Evolutionary conservation across 1,140 invertebrate species (phyloP).

Genomic region (Drosophila nebulosa): DNA sequence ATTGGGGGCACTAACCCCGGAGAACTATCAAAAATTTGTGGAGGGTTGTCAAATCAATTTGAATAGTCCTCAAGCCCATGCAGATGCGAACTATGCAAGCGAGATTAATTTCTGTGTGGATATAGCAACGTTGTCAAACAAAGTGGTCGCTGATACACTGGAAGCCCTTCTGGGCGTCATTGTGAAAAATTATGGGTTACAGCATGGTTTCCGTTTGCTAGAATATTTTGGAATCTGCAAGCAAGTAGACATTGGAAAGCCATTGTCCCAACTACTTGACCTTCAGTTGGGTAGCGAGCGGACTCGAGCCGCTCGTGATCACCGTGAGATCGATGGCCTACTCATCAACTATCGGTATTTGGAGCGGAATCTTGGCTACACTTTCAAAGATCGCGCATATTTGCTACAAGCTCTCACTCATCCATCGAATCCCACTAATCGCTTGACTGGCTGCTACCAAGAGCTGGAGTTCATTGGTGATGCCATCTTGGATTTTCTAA

Average conservation of each 20-base stretch:
- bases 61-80: constrained; percentile 9
- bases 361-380: constrained; percentile 86
- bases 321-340: constrained; percentile 80
- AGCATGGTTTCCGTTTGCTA: constrained; percentile 84
- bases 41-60: constrained; percentile 37
- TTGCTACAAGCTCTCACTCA: constrained; percentile 94
- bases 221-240: constrained; percentile 88
- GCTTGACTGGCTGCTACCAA: constrained; percentile 94
- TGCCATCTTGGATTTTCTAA: constrained; percentile 96
- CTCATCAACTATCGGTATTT: constrained; percentile 82
- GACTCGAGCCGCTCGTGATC: constrained; percentile 70
- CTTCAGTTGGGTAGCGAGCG: constrained; percentile 59
- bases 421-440: constrained; percentile 93
- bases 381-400: constrained; percentile 85
- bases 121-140: constrained; percentile 36
- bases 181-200: constrained; percentile 83
- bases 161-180: constrained; percentile 93
- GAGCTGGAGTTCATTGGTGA: constrained; percentile 97
- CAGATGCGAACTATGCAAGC: constrained; percentile 21
- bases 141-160: constrained; percentile 88
- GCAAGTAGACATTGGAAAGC: constrained; percentile 72
- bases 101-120: constrained; percentile 52
- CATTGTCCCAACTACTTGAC: constrained; percentile 71
- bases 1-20: constrained; percentile 18
- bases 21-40: constrained; percentile 14